Evolutionary conservation across 2,888 invertebrate species (phyloP), one percentile per base, ranked within the genome.

Genomic region (Parnassius mnemosyne): DNA sequence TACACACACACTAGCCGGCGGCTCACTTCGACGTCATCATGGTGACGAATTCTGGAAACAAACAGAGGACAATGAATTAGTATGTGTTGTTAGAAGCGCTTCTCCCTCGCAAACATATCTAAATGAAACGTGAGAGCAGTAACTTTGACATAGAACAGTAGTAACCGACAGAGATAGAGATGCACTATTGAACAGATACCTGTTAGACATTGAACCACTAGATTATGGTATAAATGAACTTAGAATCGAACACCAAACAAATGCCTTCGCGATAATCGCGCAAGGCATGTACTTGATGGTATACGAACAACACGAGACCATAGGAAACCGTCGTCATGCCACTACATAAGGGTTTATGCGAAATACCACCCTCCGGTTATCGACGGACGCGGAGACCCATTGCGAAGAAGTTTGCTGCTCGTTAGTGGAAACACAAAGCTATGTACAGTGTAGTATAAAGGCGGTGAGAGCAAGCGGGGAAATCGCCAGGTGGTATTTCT

Each of bases 1-100:
- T 89, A 92, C 90, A 92, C 91, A 91, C 92, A 89, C 90, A 88
- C 90, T 90, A 87, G 93, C 93, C 94, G 94, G 93, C 93, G 93
- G 94, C 94, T 97, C 97, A 97, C 96, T 97, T 97, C 95, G 97
- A 97, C 94, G 97, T 97, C 97, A 97, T 97, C 97, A 97, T 97
- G 94, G 97, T 97, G 95, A 97, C 97, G 94, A 97, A 97, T 95
- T 97, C 97, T 97, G 95, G 46, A 96, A 95, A 84, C 88, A 86
- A 79, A 83, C 73, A 77, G 69, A 69, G 65, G 63, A 58, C 61
- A 7, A 3, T 53, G 66, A n/a, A 75, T 84, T 74, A 84, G 74
- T 50, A n/a, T 20, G 52, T 9, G n/a, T 20, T 44, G 43, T 25
- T 46, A 10, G n/a, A 12, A 43, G 11, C 43, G 16, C 43, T 56